phyloP scores from a whole-genome alignment of 2,888 invertebrate genomes.

The Erebia epiphron region DNA sequence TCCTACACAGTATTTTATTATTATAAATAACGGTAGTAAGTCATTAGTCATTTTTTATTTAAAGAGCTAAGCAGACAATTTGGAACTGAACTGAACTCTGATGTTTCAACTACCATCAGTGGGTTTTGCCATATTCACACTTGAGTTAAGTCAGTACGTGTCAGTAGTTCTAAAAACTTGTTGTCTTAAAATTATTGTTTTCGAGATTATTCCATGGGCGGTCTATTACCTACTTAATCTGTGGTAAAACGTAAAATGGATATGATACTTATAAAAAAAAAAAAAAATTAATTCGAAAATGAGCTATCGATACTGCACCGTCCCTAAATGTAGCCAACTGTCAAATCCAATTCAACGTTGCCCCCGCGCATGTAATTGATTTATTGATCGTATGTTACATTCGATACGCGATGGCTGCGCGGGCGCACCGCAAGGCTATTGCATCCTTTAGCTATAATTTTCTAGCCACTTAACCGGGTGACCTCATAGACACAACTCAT shows the following conservation, averaged over 20 bases:
- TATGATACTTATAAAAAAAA: neutral
- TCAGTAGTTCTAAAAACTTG: no score
- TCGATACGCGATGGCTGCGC: constrained; percentile 74
- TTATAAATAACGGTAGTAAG: neutral
- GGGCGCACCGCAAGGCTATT: constrained; percentile 50
- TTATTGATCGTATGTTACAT: constrained; percentile 82
- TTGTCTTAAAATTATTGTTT: neutral
- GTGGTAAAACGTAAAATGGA: neutral
- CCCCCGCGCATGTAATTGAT: constrained; percentile 81
- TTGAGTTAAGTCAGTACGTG: neutral
- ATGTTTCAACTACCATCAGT: neutral
- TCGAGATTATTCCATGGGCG: neutral
- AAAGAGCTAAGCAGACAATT: neutral
- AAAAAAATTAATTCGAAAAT: constrained; percentile 19
- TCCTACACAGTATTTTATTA: neutral
- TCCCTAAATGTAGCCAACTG: constrained; percentile 74
- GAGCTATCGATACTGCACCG: constrained; percentile 44
- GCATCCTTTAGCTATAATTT: constrained; percentile 45
- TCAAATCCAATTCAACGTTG: constrained; percentile 81
- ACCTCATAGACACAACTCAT: constrained; percentile 64
- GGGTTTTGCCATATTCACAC: neutral
- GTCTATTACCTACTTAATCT: neutral
- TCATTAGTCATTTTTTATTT: neutral
- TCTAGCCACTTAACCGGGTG: constrained; percentile 73
- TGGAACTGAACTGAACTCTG: neutral